Evolutionary conservation across 2,797 vertebrate genomes (phyloP).

Genomic region (Capromys pilorides): DNA sequence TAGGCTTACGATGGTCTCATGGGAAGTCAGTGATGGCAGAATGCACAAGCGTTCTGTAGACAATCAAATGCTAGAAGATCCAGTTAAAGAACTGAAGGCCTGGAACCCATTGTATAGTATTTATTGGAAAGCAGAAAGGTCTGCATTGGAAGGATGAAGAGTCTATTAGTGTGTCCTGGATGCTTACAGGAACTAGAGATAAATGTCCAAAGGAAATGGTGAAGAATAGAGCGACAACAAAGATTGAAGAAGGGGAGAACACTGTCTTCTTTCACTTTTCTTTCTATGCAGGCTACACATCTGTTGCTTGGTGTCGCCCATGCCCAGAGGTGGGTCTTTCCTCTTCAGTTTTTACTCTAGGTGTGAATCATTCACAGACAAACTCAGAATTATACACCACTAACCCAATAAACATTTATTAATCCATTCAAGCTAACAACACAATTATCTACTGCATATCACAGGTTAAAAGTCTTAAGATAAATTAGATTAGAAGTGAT

Average conservation of each 20-base stretch:
- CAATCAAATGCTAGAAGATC: neutral
- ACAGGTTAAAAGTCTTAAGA: neutral
- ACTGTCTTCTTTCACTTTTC: neutral
- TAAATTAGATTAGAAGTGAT: neutral
- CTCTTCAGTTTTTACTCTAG: neutral
- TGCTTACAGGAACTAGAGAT: neutral
- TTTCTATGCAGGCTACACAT: neutral
- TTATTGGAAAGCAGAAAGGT: neutral
- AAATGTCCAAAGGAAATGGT: neutral
- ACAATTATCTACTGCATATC: neutral
- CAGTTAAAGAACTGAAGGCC: neutral
- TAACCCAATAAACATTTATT: neutral
- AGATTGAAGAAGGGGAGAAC: neutral
- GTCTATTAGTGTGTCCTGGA: neutral
- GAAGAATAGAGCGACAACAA: neutral
- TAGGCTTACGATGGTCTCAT: neutral
- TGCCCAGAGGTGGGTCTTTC: neutral
- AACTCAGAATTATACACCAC: neutral
- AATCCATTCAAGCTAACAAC: neutral
- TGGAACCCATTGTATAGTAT: neutral
- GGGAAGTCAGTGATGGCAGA: neutral
- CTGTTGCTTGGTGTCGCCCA: no score
- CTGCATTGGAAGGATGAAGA: neutral
- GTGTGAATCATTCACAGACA: neutral
- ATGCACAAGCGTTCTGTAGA: neutral